These are phyloP conservation scores for Leucophenga maculata DNA, from an alignment of 2,888 invertebrate genomes.

Conservation along the genomic window DNA sequence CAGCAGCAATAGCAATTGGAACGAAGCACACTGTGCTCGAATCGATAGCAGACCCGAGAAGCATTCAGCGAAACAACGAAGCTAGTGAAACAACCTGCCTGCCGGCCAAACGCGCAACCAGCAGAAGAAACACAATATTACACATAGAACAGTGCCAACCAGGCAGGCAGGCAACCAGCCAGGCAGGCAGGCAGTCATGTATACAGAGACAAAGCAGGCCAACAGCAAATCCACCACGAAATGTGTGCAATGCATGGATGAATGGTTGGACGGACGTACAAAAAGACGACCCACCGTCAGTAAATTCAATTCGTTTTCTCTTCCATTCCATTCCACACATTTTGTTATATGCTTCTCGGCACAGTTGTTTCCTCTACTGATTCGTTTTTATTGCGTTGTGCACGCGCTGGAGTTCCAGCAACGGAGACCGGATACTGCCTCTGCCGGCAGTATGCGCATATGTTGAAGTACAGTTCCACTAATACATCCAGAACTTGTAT, in stretches of 20 bases:
- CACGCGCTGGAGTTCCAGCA: slow-evolving; percentile 1
- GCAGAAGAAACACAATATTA: slow-evolving; percentile 19
- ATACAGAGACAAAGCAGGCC: slow-evolving; percentile 23
- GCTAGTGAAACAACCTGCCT: slow-evolving; percentile 21
- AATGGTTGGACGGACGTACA: too few species aligned
- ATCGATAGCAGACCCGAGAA: slow-evolving; percentile 16
- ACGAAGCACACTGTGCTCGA: not conserved
- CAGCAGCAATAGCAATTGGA: not conserved
- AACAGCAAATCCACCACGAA: slow-evolving; percentile 21
- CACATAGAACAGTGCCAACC: slow-evolving; percentile 34
- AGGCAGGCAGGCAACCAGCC: slow-evolving; percentile 32
- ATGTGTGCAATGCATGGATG: too few species aligned
- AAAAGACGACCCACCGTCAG: too few species aligned
- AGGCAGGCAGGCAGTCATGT: not conserved
- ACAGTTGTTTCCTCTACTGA: not conserved
- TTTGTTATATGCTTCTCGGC: not conserved
- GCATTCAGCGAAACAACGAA: slow-evolving; percentile 11
- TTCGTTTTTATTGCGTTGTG: not conserved
- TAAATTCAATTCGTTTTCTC: slow-evolving; percentile 1
- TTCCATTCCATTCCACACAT: not conserved
- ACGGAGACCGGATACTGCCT: slow-evolving; percentile 6
- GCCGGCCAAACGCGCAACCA: not conserved
- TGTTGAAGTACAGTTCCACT: not conserved
- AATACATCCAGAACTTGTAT: too few species aligned
- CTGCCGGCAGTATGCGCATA: not conserved